phyloP scores from a whole-genome alignment of 2,113 vertebrate genomes.

The Bungarus multicinctus region DNA sequence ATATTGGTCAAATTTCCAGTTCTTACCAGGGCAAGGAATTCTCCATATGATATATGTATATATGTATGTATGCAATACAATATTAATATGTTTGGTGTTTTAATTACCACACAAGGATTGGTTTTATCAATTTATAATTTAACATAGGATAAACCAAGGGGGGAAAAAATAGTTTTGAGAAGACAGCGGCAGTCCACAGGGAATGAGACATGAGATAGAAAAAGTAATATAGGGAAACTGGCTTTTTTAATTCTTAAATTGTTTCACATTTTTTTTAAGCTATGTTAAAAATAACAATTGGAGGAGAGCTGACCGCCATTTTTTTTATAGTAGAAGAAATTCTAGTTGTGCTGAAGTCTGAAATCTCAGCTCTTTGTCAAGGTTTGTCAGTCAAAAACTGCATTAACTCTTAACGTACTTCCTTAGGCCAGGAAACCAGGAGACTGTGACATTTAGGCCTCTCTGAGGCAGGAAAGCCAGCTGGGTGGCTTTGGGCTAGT shows the following conservation, averaged over 20 bases:
- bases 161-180: not conserved
- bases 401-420: not conserved
- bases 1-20: not conserved
- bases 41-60: not conserved
- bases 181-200: not conserved
- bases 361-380: not conserved
- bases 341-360: not conserved
- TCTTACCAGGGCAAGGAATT: not conserved
- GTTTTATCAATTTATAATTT: not conserved
- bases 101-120: not conserved
- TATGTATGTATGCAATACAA: not conserved
- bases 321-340: no score
- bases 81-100: not conserved
- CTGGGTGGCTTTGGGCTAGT: not conserved
- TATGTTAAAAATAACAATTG: slow-evolving; percentile 3
- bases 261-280: not conserved
- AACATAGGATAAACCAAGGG: not conserved
- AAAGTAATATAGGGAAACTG: not conserved
- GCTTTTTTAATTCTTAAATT: not conserved
- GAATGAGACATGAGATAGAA: not conserved
- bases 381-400: not conserved
- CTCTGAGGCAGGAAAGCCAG: not conserved
- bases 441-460: not conserved
- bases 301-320: not conserved
- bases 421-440: not conserved